Base-by-base conservation (phyloP, 1,140 invertebrate species). In the Piezodorus guildinii region DNA sequence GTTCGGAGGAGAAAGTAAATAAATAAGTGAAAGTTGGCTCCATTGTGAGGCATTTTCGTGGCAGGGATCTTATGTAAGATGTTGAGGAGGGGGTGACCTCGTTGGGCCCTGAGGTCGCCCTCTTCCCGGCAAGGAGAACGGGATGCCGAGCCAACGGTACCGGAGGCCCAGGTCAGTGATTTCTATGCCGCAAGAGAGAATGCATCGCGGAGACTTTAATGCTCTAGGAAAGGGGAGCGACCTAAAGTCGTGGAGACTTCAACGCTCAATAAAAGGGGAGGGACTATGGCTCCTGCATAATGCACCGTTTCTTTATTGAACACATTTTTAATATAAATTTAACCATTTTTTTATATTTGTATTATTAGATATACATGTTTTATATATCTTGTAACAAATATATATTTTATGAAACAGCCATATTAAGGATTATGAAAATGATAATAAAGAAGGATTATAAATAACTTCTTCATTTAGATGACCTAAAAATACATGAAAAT, bases 91-190 rank as follows among this genome's bases (percentile, higher is more conserved):
- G 46, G 46, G n/a, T 49, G 46, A 21, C 46, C 46, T 49, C 46
- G 46, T 49, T 49, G 34, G 12, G 34, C 9, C 34, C 16, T 17
- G 46, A 49, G 46, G 46, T 49, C 46, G 16, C n/a, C 46, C 16
- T 49, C 46, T 49, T 49, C 46, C 21, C 46, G 46, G 46, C 46
- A 49, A 49, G 46, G 46, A 49, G 46, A 49, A 49, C 46, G 46
- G 46, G 46, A 49, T 49, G 46, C 21, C 46, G 9, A 49, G 46
- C n/a, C 46, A 49, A 49, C 46, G 46, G 46, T 49, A 49, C 46
- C 46, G 46, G n/a, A n/a, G 6, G n/a, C 46, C 46, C 46, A 49
- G 21, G 46, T 17, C n/a, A 21, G 21, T 19, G 21, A 49, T 49
- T 19, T 17, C n/a, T 17, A 49, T 21, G n/a, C 21, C 21, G 21